Percentiles rank a stretch among this genome's conserved stretches.
These are phyloP conservation scores for Danio jaintianensis DNA, from an alignment of 2,797 vertebrate genomes.

Conservation along the genomic window DNA sequence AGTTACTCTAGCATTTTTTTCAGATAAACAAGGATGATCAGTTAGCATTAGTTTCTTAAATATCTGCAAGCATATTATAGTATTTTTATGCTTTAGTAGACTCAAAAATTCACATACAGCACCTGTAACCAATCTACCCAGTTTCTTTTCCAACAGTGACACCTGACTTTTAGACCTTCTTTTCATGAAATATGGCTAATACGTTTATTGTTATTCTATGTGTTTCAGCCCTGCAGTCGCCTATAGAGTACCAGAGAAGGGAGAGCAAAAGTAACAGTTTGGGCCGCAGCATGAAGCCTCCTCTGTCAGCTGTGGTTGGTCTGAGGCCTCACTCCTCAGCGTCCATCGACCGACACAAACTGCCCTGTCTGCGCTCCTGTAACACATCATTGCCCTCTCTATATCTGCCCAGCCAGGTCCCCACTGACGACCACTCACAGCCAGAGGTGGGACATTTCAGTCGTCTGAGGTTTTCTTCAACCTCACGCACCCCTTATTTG, in stretches of 20 bases:
- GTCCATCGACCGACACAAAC: constrained; percentile 85
- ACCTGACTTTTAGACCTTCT: not conserved
- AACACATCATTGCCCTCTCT: constrained; percentile 89
- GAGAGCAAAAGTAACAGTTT: constrained; percentile 94
- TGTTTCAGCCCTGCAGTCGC: constrained; percentile 88
- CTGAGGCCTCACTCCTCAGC: constrained; percentile 85
- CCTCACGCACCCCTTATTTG: not conserved
- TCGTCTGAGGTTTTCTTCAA: constrained; percentile 40
- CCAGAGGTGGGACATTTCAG: constrained; percentile 66
- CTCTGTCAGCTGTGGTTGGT: constrained; percentile 74
- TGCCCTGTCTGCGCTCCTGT: constrained; percentile 82
- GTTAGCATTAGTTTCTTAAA: no score
- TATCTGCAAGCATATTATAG: no score
- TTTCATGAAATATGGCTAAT: not conserved
- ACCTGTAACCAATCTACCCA: no score
- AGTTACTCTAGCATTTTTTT: no score
- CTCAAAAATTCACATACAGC: no score
- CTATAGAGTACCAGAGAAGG: constrained; percentile 92
- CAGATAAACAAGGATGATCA: no score
- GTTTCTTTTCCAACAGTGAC: no score
- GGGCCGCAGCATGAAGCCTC: constrained; percentile 83
- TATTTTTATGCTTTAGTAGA: no score
- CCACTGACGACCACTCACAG: constrained; percentile 65
- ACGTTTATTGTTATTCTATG: constrained; percentile 8
- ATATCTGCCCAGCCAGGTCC: constrained; percentile 82